Base-by-base conservation (phyloP, 2,113 vertebrate genomes). In the Uropsilus gracilis region DNA sequence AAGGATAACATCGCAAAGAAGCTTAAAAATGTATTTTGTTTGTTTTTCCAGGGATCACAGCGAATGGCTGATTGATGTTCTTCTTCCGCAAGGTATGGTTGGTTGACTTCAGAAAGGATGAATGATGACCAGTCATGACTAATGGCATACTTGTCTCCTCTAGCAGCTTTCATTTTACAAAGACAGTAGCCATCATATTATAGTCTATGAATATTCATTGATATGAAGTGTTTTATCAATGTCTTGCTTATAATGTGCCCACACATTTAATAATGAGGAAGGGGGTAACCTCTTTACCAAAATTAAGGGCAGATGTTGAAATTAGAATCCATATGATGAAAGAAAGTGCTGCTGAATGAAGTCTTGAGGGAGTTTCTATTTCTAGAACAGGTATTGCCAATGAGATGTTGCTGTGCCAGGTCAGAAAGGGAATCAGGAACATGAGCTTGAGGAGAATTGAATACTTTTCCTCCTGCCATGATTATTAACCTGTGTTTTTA, bases 61-160 rank as follows among this genome's bases (percentile, higher is more conserved):
- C 90, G 99, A 99, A 98, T 99, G 99, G 99, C 98, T 99, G 96
- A 99, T 99, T 97, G 99, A 99, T 97, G 99, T 99, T 87, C 99
- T 99, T 90, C 98, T 99, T 66, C 99, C 99, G 42, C 99, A 99
- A 99, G 99, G 99, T 99, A 99, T 98, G 99, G 92, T 85, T 98
- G 99, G 92, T 85, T 89, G 97, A 57, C 92, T 97, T 97, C 85
- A 50, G 86, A 78, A 97, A 97, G 93, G 89, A 86, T 97, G 95
- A 96, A 94, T 97, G 86, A 94, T 95, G 93, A 89, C 30, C 94
- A 90, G 92, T 95, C 32, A 22, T 94, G 88, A 88, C 64, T 91
- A 95, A 85, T 94, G 32, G 90, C 85, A 4, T 39, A 75, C 71
- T 87, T 94, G 37, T 98, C 87, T 86, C 95, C 94, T 42, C 97